Percentiles rank a stretch among this genome's conserved stretches.
Conservation (phyloP, 2,888 invertebrate genomes). For the Mechanitis messenoides region DNA sequence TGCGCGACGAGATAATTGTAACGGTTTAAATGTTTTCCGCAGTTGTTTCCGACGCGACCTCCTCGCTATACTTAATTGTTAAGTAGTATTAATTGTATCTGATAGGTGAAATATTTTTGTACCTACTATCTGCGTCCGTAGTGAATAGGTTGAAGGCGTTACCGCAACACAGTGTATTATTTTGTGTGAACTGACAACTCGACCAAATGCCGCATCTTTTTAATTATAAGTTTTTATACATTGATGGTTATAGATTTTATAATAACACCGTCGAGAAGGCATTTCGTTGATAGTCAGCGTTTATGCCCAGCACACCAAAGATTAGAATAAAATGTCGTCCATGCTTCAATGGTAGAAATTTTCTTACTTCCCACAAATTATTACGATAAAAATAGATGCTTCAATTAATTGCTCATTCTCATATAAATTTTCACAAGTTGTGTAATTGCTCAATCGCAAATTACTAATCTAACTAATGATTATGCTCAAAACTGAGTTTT, state of each 20-base stretch:
- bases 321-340: slow-evolving; percentile 65
- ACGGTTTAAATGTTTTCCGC: slow-evolving; percentile 27
- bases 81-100: slow-evolving; percentile 74
- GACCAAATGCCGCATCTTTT: slow-evolving; percentile 42
- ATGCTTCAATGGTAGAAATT: slow-evolving; percentile 45
- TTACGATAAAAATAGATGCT: slow-evolving; percentile 43
- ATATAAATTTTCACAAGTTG: slow-evolving; percentile 42
- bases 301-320: slow-evolving; percentile 72
- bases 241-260: slow-evolving; percentile 26
- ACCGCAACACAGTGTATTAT: slow-evolving; percentile 58
- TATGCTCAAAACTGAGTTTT: slow-evolving; percentile 69
- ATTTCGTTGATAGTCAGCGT: slow-evolving; percentile 48
- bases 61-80: slow-evolving; percentile 72
- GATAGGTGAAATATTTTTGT: slow-evolving; percentile 76
- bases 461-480: slow-evolving; percentile 56
- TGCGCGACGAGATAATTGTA: slow-evolving; percentile 3
- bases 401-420: slow-evolving; percentile 52
- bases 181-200: slow-evolving; percentile 49
- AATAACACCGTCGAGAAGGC: slow-evolving; percentile 34
- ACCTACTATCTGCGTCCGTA: slow-evolving; percentile 70
- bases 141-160: slow-evolving; percentile 64
- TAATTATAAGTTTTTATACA: slow-evolving; percentile 25
- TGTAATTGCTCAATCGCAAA: slow-evolving; percentile 67
- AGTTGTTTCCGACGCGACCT: slow-evolving; percentile 42
- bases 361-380: slow-evolving; percentile 42